phyloP scores from a whole-genome alignment of 2,888 invertebrate genomes.

The Drosophila pseudotalamancana region DNA sequence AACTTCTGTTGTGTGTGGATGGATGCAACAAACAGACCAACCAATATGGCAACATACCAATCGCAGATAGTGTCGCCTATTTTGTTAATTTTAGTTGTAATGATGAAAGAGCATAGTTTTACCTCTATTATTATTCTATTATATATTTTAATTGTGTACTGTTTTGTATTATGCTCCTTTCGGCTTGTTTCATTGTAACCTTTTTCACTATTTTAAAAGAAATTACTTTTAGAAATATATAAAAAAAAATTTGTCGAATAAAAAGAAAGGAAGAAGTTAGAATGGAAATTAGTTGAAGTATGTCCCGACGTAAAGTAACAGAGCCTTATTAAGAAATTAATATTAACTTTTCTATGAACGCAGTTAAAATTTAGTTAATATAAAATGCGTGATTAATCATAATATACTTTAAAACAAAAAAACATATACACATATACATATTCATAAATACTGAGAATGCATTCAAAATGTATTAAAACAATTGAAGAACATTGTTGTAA shows the following conservation, averaged over 20 bases:
- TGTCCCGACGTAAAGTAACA: conserved; percentile 58
- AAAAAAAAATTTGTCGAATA: conserved; percentile 67
- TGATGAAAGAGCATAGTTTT: conserved; percentile 27
- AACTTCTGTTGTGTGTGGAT: conserved; percentile 39
- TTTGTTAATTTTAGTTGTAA: conserved; percentile 63
- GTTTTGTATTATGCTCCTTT: conserved; percentile 53
- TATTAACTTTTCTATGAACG: conserved; percentile 69
- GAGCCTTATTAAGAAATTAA: conserved; percentile 77
- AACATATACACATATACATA: conserved; percentile 54
- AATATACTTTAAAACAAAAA: conserved; percentile 45
- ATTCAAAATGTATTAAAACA: conserved; percentile 74
- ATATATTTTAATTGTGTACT: conserved; percentile 38
- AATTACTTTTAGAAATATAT: conserved; percentile 51
- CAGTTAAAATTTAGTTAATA: conserved; percentile 72
- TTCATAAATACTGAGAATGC: conserved; percentile 61
- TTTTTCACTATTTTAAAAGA: conserved; percentile 31
- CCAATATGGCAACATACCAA: conserved; percentile 28
- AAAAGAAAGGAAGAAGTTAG: conserved; percentile 29
- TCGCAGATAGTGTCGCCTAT: conserved; percentile 38
- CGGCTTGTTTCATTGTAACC: conserved; percentile 45
- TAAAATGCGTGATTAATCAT: conserved; percentile 50
- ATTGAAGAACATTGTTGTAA: conserved; percentile 49
- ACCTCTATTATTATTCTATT: conserved; percentile 39
- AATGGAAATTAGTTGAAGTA: conserved; percentile 46
- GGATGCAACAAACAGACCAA: conserved; percentile 36